phyloP scores from a whole-genome alignment of 2,888 invertebrate species.

The Nectonema munidae region DNA sequence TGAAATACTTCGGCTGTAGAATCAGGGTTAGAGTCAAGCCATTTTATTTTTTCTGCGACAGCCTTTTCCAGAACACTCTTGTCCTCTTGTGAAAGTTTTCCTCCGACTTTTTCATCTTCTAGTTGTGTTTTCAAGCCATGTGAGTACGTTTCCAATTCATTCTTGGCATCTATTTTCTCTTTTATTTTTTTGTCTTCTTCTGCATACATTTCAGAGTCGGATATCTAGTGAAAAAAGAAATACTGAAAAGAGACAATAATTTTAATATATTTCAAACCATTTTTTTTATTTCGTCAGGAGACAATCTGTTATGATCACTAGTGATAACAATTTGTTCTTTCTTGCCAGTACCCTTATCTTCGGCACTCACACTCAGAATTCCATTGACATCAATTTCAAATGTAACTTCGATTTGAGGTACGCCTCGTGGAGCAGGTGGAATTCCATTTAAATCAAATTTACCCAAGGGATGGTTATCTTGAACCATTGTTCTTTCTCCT shows the following conservation, averaged over 20 bases:
- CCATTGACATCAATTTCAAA: conserved; percentile 29
- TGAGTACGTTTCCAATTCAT: conserved; percentile 79
- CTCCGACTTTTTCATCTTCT: conserved; percentile 51
- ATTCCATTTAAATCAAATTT: conserved; percentile 53
- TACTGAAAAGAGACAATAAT: no score
- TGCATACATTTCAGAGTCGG: conserved; percentile 81
- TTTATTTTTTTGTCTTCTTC: conserved; percentile 90
- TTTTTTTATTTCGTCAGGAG: conserved; percentile 84
- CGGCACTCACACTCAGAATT: conserved; percentile 43
- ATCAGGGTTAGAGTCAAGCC: conserved; percentile 78
- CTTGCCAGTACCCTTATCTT: conserved; percentile 95
- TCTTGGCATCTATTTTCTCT: conserved; percentile 70
- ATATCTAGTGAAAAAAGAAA: conserved; percentile 1
- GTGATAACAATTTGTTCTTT: conserved; percentile 93
- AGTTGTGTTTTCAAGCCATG: conserved; percentile 90
- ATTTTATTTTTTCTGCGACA: conserved; percentile 82
- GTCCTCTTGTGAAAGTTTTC: conserved; percentile 29
- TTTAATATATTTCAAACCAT: conserved; percentile 37
- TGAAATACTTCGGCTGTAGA: conserved; percentile 55
- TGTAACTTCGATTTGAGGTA: conserved; percentile 24
- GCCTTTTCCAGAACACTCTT: conserved; percentile 58
- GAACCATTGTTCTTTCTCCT: conserved; percentile 96
- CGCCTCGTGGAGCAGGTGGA: conserved; percentile 27
- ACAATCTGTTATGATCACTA: conserved; percentile 77
- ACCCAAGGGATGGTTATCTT: conserved; percentile 87